Percentiles rank a stretch among this genome's conserved stretches.
Evolutionary conservation across 2,113 vertebrate genomes (phyloP).

Genomic region (Eulemur rufifrons): DNA sequence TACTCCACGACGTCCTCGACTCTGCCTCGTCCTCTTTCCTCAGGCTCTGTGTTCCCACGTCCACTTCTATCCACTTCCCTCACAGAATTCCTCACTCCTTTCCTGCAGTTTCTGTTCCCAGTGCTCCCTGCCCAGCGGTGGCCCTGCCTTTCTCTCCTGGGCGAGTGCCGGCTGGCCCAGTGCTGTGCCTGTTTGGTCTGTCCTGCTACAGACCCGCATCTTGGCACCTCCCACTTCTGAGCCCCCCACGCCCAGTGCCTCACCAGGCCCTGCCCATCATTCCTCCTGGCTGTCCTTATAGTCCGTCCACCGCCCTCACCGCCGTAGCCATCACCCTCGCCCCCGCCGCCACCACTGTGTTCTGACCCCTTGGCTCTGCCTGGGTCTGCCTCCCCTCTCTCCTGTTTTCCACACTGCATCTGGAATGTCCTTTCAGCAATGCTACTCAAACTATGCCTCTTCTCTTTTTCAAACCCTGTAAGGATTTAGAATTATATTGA

Average conservation of each 20-base stretch:
- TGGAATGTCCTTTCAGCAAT: neutral
- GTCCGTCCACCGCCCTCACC: neutral
- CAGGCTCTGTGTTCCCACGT: neutral
- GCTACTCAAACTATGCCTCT: neutral
- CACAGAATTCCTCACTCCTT: neutral
- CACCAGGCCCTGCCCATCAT: neutral
- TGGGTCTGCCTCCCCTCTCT: neutral
- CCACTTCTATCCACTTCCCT: too few species aligned
- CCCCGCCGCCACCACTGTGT: neutral
- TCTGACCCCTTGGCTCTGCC: neutral
- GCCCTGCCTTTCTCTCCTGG: neutral
- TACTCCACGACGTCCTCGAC: neutral
- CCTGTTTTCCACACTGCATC: neutral
- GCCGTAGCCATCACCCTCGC: neutral
- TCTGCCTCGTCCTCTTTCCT: neutral
- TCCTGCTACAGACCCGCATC: neutral
- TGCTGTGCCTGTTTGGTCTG: neutral
- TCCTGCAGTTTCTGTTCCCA: neutral
- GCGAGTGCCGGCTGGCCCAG: neutral
- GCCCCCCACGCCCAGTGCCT: neutral
- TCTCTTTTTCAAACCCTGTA: neutral
- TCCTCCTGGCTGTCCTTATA: neutral
- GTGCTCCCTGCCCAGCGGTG: accelerated
- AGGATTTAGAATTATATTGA: neutral
- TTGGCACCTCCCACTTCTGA: neutral